Evolutionary conservation across 2,113 vertebrate species (phyloP), one percentile per base, ranked within the genome.

Genomic region (Puffinus mauretanicus): DNA sequence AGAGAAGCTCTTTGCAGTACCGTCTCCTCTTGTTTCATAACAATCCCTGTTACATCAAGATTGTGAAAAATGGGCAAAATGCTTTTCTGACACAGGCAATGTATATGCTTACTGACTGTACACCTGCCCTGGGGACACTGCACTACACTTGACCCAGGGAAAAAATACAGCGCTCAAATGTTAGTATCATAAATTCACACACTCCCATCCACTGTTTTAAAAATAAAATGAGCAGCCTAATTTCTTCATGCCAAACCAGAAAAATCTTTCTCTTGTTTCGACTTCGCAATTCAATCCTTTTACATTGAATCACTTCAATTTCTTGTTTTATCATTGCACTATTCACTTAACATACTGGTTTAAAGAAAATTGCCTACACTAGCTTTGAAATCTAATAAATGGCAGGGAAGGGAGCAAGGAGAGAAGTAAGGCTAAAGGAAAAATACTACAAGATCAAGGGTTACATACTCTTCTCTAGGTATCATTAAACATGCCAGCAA

Each of bases 121-220:
- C 27, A 83, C 82, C 57, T 93, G 93, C 87, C 91, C 95, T 65
- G 49, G 82, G 91, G 91, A 95, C 47, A 81, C 0, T 79, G 84
- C 76, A 38, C 81, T 76, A 10, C 26, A 79, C 75, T 94, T 96
- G 87, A 95, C 71, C 92, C 84, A 86, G 47, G 30, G 60, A 82
- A 95, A 93, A 97, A 86, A 96, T 36, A 97, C 65, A 78, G 81
- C 2, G 7, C 40, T 94, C 87, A 73, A 85, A 82, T 67, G 70
- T 66, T 84, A 73, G 7, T 46, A 55, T 24, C 70, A 79, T 54
- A 83, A 95, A 95, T 84, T 85, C 69, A 96, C 46, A 93, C 75
- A 42, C 22, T 77, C 27, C 13, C 40, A 82, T 79, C 49, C 2
- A 0, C n/a, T 79, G 22, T 46, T 80, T 49, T 70, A 83, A 96